A percentile compares a stretch with the other conserved stretches of the same genome.
These are phyloP conservation scores for Sebastes diploproa DNA, from an alignment of 2,797 vertebrate genomes.

Conservation along the genomic window DNA sequence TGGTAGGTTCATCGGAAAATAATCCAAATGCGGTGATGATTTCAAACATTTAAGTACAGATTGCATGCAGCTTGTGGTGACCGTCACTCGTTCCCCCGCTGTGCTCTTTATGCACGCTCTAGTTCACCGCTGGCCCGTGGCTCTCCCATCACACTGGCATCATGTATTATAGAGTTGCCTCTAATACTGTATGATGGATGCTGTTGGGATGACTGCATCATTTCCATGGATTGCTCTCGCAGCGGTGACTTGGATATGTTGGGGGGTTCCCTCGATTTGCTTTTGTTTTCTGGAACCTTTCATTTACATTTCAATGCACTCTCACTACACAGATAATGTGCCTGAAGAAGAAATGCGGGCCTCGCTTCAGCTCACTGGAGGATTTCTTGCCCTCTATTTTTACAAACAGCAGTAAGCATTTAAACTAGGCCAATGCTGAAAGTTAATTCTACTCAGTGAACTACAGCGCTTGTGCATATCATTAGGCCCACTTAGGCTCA, in stretches of 20 bases:
- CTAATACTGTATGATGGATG: slow-evolving; percentile 21
- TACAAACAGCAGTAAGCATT: slow-evolving; percentile 31
- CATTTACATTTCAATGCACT: not conserved
- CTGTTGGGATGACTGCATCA: not conserved
- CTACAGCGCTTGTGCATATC: slow-evolving; percentile 17
- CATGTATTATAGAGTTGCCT: slow-evolving; percentile 37
- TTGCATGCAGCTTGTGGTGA: slow-evolving; percentile 26
- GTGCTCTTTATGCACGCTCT: slow-evolving; percentile 63
- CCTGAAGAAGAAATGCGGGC: not conserved
- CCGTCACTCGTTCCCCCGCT: slow-evolving; percentile 32
- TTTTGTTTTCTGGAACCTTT: not conserved
- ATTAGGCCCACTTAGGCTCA: slow-evolving; percentile 18
- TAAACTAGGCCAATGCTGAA: slow-evolving; percentile 57
- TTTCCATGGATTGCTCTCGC: not conserved
- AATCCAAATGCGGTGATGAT: not conserved
- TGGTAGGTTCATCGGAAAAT: not conserved
- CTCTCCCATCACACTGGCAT: slow-evolving; percentile 35
- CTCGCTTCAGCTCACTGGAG: slow-evolving; percentile 13
- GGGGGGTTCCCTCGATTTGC: slow-evolving; percentile 29
- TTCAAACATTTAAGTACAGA: not conserved
- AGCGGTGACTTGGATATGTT: not conserved
- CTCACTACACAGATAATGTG: not conserved
- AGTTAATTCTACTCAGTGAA: slow-evolving; percentile 40
- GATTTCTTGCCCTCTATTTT: slow-evolving; percentile 10
- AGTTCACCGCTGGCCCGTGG: slow-evolving; percentile 62